Evolutionary conservation across 2,888 invertebrate species (phyloP), one percentile per base, ranked within the genome.

Genomic region (Lordiphosa andalusiaca): DNA sequence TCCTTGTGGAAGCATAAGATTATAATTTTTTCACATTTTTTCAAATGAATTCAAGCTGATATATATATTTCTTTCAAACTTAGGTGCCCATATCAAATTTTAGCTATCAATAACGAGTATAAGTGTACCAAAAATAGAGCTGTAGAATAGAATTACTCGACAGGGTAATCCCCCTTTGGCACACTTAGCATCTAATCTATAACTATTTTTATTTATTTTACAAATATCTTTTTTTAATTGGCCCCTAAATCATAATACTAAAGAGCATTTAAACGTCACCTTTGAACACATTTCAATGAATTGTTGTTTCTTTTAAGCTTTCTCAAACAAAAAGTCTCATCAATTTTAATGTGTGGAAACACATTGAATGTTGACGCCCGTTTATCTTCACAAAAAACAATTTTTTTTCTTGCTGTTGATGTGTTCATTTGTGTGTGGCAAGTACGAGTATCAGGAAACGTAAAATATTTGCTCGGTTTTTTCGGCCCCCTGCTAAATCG

Each of bases 391-490:
- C n/a, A 4, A 9, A 25, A 19, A 38, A 41, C n/a, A n/a, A n/a
- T n/a, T n/a, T 61, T 23, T 40, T 33, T 21, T 41, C 16, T 12
- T 49, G 21, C 40, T 41, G 33, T 7, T 35, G 12, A 40, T 65
- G 49, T 56, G 21, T 38, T 46, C 41, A 53, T 41, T 30, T 39
- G 19, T 52, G 7, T 35, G 16, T 12, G 36, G 6, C 35, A 25
- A 10, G 23, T 25, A 25, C 23, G 5, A 1, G n/a, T 10, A 19
- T 19, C 16, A 4, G 39, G 39, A 40, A 10, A 19, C 21, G 39
- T 49, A 65, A 49, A 56, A 64, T 63, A 65, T 63, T 62, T 63
- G 65, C 66, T 65, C 19, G 61, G 53, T 62, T 61, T 16, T 16
- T 12, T 33, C 56, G 48, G 36, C 56, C 56, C 58, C 50, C 58